Base-by-base conservation (phyloP, 2,113 vertebrate species). In the Pangasianodon gigas region DNA sequence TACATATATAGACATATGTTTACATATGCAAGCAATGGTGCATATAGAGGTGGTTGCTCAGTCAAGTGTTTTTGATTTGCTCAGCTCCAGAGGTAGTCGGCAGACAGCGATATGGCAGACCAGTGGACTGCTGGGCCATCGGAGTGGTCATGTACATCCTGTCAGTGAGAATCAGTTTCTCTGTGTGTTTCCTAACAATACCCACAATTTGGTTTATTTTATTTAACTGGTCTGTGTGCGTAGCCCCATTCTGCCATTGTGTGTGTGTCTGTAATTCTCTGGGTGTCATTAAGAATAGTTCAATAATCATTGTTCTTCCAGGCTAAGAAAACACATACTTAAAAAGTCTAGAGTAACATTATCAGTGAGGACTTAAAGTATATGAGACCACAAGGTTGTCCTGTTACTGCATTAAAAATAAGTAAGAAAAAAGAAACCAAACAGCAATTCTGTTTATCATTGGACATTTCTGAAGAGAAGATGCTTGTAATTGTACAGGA, bases 131-230 rank as follows among this genome's bases (percentile, higher is more conserved):
- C 95, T 99, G 98, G 98, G 98, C 98, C 75, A 98, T 98, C 0
- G 98, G 98, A 0, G 98, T 99, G 95, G 98, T 99, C 95, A 99
- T 98, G 97, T 99, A 99, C 93, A 99, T 99, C 93, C 96, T 99
- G 98, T 99, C 95, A 98, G 98, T 98, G 60, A 52, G 46, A 29
- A 71, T 88, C 80, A 77, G 21, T 74, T 85, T 81, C 44, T 89
- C 21, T 89, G 24, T 71, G 75, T 85, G 19, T 48, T 77, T 29
- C 6, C 37, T 29, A n/a, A 65, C n/a, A n/a, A 56, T 62, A 37
- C 10, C 32, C 26, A 67, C 26, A 81, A 21, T n/a, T n/a, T 84
- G n/a, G 37, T 84, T 67, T 46, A 11, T 10, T 84, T 44, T 77
- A n/a, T 69, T 62, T 86, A 32, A 18, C 19, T 69, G 9, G 79